Conservation (phyloP, 2,797 vertebrate species). For the Pseudochirops corinnae region DNA sequence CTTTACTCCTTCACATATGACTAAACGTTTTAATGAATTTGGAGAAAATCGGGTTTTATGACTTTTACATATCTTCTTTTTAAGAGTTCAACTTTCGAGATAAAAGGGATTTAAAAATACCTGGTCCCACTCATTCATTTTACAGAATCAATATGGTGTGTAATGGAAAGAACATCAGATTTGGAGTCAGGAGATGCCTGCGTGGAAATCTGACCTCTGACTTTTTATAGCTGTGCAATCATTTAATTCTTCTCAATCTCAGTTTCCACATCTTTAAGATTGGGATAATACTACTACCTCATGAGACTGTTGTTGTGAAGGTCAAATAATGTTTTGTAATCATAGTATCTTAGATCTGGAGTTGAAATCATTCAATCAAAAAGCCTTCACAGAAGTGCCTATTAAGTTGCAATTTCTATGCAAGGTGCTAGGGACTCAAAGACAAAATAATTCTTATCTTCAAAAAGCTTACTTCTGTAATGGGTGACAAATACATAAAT, state of each 20-base stretch:
- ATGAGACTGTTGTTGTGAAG: neutral
- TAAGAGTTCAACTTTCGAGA: neutral
- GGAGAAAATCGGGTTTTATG: neutral
- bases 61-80: neutral
- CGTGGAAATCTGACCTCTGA: neutral
- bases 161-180: neutral
- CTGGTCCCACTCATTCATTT: neutral
- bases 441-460: neutral
- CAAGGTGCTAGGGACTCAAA: neutral
- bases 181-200: neutral
- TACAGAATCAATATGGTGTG: neutral
- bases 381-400: neutral
- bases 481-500: neutral
- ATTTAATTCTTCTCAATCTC: neutral
- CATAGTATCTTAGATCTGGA: neutral
- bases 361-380: neutral
- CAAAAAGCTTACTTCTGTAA: neutral
- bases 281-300: neutral
- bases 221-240: too few relatives aligned
- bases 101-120: neutral
- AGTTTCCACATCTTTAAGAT: neutral
- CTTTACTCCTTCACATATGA: neutral
- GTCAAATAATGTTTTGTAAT: neutral
- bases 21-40: neutral
- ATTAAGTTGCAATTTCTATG: neutral